These are phyloP conservation scores for Raja brachyura DNA, from an alignment of 2,113 vertebrate species.

Conservation along the genomic window DNA sequence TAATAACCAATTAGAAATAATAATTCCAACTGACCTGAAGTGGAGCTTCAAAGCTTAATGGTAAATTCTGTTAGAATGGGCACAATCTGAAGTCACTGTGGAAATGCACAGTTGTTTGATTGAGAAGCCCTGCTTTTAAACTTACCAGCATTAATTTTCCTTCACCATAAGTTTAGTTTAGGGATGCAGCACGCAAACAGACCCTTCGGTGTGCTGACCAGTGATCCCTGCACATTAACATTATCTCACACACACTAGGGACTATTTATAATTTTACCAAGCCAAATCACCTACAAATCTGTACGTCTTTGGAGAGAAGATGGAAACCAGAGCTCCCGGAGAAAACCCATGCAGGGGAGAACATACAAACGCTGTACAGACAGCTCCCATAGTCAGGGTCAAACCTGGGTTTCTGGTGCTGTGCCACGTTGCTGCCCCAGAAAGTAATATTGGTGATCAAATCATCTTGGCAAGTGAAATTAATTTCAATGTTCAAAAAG, in stretches of 20 bases:
- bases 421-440: background rate
- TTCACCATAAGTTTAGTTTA: background rate
- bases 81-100: background rate
- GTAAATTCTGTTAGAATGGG: background rate
- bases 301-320: too few species aligned
- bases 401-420: too few species aligned
- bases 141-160: background rate
- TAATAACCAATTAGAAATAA: background rate
- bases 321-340: too few species aligned
- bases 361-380: too few species aligned
- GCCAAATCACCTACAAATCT: too few species aligned
- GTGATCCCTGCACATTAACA: too few species aligned
- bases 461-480: background rate
- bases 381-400: too few species aligned
- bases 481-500: background rate
- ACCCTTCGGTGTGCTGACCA: too few species aligned
- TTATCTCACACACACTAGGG: too few species aligned
- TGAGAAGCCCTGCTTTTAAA: background rate
- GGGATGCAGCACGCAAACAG: too few species aligned
- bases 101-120: background rate
- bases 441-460: background rate
- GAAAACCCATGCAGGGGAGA: too few species aligned
- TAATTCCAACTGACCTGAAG: background rate
- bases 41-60: background rate
- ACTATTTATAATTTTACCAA: too few species aligned